Evolutionary conservation across 2,113 vertebrate species (phyloP).

Genomic region (Falcunculus frontatus): DNA sequence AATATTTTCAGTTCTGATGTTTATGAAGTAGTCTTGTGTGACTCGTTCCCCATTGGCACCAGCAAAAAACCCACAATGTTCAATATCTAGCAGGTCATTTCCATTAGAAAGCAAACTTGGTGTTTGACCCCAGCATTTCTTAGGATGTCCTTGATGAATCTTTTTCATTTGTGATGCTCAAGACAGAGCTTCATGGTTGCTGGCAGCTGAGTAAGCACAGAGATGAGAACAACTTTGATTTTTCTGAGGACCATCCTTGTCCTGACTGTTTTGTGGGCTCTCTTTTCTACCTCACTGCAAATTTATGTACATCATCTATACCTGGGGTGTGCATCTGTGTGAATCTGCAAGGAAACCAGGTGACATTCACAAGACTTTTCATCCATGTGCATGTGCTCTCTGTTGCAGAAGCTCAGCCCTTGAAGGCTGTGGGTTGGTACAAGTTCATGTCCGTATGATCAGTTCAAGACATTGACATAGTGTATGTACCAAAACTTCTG

Average conservation of each 20-base stretch:
- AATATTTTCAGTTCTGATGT: neutral
- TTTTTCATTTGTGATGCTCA: neutral
- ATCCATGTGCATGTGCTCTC: neutral
- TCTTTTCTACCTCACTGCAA: neutral
- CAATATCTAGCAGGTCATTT: neutral
- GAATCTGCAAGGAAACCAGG: neutral
- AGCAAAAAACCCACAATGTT: neutral
- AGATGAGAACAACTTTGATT: neutral
- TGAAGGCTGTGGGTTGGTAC: neutral
- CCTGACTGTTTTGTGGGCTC: neutral
- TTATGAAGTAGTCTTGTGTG: neutral
- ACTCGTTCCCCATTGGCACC: neutral
- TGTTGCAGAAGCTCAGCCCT: neutral
- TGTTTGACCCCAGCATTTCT: neutral
- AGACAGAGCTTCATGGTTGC: neutral
- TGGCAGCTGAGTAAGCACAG: neutral
- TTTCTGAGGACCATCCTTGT: neutral
- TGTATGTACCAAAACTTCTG: neutral
- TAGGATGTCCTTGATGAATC: neutral
- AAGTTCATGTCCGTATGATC: neutral
- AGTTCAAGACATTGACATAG: neutral
- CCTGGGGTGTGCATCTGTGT: neutral
- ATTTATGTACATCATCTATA: neutral
- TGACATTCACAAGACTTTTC: neutral
- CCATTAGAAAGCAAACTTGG: neutral